Base-by-base conservation (phyloP, 2,888 invertebrate species). In the Cheilosia vulpina region DNA sequence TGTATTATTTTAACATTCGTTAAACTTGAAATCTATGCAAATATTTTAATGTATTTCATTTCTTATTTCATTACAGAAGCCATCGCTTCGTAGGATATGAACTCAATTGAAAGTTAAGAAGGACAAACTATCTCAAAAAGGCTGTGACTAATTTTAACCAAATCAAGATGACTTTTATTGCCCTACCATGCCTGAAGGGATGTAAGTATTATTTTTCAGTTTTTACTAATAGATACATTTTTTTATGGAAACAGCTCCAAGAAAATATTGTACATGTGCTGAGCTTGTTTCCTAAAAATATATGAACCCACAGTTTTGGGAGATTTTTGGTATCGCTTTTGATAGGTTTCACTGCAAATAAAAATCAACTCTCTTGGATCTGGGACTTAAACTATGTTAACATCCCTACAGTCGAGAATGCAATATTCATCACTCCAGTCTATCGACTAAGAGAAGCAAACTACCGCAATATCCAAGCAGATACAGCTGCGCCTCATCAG, bases 161-260 rank as follows among this genome's bases (percentile, higher is more conserved):
- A 34, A 15, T 38, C 55, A 80, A 68, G 47, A 80, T 80, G 80
- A 80, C 75, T 50, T 80, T 75, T 55, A 34, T 79, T 27, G 24
- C 58, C 17, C 19, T 79, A 38, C 78, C 78, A 21, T 79, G 72
- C 21, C 58, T 79, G 2, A 79, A 72, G 27, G 78, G 65, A 58
- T 73, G 79, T 79, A 79, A 79, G 79, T 79, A 79, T 57, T 4
- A 17, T 24, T 24, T 21, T 9, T 21, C 1, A 19, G 2, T 21
- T 50, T 50, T 11, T 17, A 17, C 34, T 34, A 15, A 27, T 27
- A 13, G 11, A 6, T 13, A 24, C 21, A 1, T 34, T n/a, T n/a
- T n/a, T 43, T 43, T 4, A n/a, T 15, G 4, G 41, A 43, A 43
- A 0, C 5, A 31, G 7, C 2, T 9, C 31, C 0, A 7, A 7